These are phyloP conservation scores for Tortricodes alternella DNA, from an alignment of 2,888 invertebrate species.

Conservation along the genomic window DNA sequence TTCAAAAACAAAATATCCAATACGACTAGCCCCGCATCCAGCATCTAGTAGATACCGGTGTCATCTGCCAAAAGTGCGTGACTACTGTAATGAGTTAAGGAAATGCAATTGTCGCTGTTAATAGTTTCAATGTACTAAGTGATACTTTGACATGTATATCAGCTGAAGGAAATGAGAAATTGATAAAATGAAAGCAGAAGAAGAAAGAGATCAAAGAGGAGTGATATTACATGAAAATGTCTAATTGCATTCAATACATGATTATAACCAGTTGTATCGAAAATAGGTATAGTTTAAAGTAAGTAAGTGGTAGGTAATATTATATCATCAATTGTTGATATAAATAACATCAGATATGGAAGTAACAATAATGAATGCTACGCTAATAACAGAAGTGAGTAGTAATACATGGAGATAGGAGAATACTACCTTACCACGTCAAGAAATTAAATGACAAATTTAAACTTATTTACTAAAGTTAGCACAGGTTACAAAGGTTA, in stretches of 20 bases:
- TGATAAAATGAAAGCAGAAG: background rate
- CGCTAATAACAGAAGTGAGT: no score
- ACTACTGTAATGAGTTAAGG: slow-evolving; percentile 9
- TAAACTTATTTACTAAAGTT: slow-evolving; percentile 3
- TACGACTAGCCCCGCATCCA: background rate
- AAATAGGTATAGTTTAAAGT: no score
- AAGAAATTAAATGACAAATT: background rate
- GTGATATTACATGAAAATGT: no score
- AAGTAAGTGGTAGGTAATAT: no score
- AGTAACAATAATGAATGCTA: background rate
- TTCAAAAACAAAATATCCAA: slow-evolving; percentile 22
- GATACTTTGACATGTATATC: background rate
- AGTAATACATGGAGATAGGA: no score
- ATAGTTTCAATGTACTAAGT: background rate
- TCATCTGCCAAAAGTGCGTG: slow-evolving; percentile 24
- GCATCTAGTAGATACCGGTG: background rate
- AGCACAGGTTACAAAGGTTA: background rate
- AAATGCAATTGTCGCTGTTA: slow-evolving; percentile 21
- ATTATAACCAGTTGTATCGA: no score
- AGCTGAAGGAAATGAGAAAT: background rate
- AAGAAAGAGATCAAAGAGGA: background rate
- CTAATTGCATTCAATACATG: no score
- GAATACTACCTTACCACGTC: background rate
- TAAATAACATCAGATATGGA: no score
- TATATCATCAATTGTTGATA: no score